Evolutionary conservation across 2,797 vertebrate genomes (phyloP).

Genomic region (Neosalanx taihuensis): DNA sequence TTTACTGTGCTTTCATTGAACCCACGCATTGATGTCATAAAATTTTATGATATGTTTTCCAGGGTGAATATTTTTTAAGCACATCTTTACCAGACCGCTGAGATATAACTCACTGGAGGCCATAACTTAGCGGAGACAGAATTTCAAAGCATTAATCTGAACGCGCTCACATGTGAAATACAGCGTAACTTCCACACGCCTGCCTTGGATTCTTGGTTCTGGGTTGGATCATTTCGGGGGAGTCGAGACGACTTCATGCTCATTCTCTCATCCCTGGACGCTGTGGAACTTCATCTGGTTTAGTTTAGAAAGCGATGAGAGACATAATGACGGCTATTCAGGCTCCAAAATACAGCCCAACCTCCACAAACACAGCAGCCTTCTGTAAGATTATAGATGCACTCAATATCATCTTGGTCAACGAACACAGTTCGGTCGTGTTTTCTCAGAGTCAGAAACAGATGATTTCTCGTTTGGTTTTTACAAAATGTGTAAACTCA

Average conservation of each 20-base stretch:
- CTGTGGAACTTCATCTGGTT: background rate
- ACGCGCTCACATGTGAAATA: conserved; percentile 41
- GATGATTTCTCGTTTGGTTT: too few relatives aligned
- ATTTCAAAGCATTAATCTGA: conserved; percentile 41
- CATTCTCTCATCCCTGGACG: background rate
- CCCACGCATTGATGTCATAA: conserved; percentile 52
- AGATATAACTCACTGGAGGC: conserved; percentile 56
- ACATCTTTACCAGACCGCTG: conserved; percentile 61
- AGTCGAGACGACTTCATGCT: background rate
- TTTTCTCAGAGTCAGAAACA: too few relatives aligned
- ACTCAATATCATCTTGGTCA: background rate
- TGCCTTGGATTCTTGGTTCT: conserved; percentile 14
- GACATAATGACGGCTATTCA: background rate
- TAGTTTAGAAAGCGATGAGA: background rate
- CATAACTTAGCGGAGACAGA: conserved; percentile 52
- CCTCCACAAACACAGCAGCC: too few relatives aligned
- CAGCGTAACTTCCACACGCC: conserved; percentile 19
- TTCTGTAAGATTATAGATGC: background rate
- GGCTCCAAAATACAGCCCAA: too few relatives aligned
- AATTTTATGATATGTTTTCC: conserved; percentile 63
- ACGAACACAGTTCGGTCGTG: too few relatives aligned
- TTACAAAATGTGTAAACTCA: background rate
- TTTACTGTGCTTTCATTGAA: conserved; percentile 54
- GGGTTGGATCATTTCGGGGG: conserved; percentile 6
- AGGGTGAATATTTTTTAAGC: conserved; percentile 60